phyloP scores from a whole-genome alignment of 2,113 vertebrate species.

The Lagenorhynchus albirostris region DNA sequence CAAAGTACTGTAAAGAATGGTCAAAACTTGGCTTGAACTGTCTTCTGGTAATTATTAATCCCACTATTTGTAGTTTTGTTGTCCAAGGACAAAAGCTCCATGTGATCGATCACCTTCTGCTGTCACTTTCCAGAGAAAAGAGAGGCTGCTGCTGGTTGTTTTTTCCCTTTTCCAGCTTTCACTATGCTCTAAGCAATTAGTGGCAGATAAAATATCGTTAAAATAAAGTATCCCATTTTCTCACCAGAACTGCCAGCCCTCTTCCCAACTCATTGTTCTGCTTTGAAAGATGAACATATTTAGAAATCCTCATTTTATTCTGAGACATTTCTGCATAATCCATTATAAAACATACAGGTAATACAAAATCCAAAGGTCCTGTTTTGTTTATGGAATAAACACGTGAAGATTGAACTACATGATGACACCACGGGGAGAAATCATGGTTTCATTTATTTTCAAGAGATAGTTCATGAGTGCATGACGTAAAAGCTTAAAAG shows the following conservation, averaged over 20 bases:
- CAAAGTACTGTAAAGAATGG: not conserved
- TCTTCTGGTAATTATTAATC: conserved; percentile 9
- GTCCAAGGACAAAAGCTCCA: conserved; percentile 31
- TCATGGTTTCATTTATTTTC: conserved; percentile 56
- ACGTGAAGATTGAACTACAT: conserved; percentile 57
- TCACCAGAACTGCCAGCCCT: not conserved
- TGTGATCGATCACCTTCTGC: conserved; percentile 24
- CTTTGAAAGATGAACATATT: conserved; percentile 17
- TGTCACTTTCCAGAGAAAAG: conserved; percentile 42
- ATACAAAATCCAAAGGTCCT: conserved; percentile 49
- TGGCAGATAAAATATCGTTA: not conserved
- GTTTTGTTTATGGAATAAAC: conserved; percentile 37
- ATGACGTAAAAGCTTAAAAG: conserved; percentile 61
- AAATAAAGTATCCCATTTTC: not conserved
- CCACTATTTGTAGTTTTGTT: not conserved
- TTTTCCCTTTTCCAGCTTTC: not conserved
- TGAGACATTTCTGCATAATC: conserved; percentile 47
- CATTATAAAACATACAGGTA: conserved; percentile 53
- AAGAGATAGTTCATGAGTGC: not conserved
- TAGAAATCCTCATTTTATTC: conserved; percentile 47
- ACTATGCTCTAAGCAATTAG: not conserved
- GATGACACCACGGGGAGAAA: conserved; percentile 42
- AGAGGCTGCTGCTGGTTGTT: not conserved
- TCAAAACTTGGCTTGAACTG: conserved; percentile 5
- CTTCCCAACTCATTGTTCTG: conserved; percentile 37